Evolutionary conservation across 2,113 vertebrate genomes (phyloP).

Genomic region (Todiramphus chloris): DNA sequence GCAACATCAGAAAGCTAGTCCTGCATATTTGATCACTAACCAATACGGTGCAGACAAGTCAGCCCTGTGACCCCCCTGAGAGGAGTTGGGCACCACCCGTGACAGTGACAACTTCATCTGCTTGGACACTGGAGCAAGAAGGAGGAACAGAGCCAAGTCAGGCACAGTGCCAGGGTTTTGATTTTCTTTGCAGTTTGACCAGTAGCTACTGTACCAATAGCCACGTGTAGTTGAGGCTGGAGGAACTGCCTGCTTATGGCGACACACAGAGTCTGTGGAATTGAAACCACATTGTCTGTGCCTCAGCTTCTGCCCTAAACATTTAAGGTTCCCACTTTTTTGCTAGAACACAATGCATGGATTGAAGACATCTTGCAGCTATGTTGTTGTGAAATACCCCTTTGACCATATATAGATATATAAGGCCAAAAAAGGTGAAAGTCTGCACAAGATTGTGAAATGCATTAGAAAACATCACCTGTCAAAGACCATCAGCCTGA

Average conservation of each 20-base stretch:
- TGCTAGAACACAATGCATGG: neutral
- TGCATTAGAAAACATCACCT: neutral
- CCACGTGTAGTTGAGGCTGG: neutral
- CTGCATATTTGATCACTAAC: neutral
- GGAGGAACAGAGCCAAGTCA: neutral
- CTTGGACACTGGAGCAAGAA: neutral
- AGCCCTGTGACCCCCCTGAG: rapidly evolving
- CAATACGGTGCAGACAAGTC: neutral
- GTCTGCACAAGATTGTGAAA: neutral
- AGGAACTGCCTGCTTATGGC: neutral
- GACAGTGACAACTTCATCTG: neutral
- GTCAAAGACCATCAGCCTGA: neutral
- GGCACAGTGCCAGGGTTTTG: neutral
- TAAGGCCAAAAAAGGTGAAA: neutral
- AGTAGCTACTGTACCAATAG: neutral
- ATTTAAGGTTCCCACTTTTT: neutral
- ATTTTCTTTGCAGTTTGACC: neutral
- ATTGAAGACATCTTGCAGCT: neutral
- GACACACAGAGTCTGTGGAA: neutral
- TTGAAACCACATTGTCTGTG: neutral
- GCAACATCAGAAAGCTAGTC: rapidly evolving
- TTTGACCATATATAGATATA: neutral
- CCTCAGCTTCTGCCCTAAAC: neutral
- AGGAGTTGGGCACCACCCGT: neutral
- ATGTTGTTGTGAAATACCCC: neutral